Evolutionary conservation across 2,888 invertebrate species (phyloP).

Genomic region (Cyrtodaria siliqua): DNA sequence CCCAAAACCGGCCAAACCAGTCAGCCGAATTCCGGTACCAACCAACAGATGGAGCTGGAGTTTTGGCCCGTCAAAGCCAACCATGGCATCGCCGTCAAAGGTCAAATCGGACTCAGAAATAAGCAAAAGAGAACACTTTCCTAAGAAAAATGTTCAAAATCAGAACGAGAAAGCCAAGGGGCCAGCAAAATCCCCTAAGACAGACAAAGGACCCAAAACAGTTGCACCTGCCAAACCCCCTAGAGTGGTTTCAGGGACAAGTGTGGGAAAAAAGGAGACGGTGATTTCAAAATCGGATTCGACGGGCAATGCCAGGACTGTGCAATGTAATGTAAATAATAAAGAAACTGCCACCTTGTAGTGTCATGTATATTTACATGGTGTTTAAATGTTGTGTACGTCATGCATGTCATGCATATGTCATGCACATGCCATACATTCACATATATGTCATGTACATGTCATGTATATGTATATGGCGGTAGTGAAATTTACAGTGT

Average conservation of each 20-base stretch:
- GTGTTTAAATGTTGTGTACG: too few species aligned
- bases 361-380: too few species aligned
- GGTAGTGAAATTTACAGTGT: too few species aligned
- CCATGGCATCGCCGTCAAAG: constrained; percentile 6
- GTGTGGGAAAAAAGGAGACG: too few species aligned
- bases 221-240: constrained; percentile 65
- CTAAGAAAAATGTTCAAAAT: constrained; percentile 30
- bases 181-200: constrained; percentile 11
- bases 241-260: constrained; percentile 35
- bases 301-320: too few species aligned
- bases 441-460: too few species aligned
- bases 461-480: too few species aligned
- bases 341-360: too few species aligned
- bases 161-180: constrained; percentile 12
- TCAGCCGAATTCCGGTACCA: constrained; percentile 43
- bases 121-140: constrained; percentile 45
- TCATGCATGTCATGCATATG: too few species aligned
- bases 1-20: constrained; percentile 29
- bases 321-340: too few species aligned
- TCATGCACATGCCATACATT: too few species aligned
- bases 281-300: too few species aligned
- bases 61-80: constrained; percentile 43
- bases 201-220: constrained; percentile 12
- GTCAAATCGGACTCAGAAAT: constrained; percentile 31
- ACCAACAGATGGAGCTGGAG: constrained; percentile 64